Base-by-base conservation (phyloP, 2,113 vertebrate species). In the Procavia capensis region DNA sequence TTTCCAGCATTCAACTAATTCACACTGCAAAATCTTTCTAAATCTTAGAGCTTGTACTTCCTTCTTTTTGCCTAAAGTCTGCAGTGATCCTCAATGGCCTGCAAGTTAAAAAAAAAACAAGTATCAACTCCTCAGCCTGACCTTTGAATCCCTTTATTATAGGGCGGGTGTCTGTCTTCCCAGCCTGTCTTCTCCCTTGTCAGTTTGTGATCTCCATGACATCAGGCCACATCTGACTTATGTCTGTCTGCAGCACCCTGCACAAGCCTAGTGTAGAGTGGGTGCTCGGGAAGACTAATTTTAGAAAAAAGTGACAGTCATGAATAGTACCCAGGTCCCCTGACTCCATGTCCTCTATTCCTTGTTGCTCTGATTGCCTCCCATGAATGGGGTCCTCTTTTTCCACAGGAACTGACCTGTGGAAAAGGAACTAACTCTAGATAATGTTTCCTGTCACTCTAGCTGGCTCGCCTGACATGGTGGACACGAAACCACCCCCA, bases 391-490 rank as follows among this genome's bases (percentile, higher is more conserved):
- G 36, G 25, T 27, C 16, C 34, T 43, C 20, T 68, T 72, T 36
- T 27, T 10, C 45, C 8, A 39, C 19, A 25, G 4, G 5, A 7
- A 29, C 39, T 13, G n/a, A n/a, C n/a, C 29, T 13, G 16, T 47
- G 8, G 78, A 36, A 16, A 83, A 57, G 6, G 31, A 90, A 39
- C 66, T 13, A 68, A 90, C 27, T 81, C 25, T 39, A 47, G 16
- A 7, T 8, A 2, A 24, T 19, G 0, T 61, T 27, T 87, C 78
- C 50, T 89, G 20, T 91, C 80, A 27, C 57, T 97, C 39, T 97
- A 99, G 99, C 98, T 99, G 0, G 66, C 97, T 88, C 97, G 98
- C 94, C 97, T 99, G 97, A 99, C 99, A 0, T 99, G 99, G 99
- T 99, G 99, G 99, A 99, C 99, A 24, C 98, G 99, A 92, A 94